Conservation (phyloP, 1,140 invertebrate genomes). For the Nephotettix cincticeps region DNA sequence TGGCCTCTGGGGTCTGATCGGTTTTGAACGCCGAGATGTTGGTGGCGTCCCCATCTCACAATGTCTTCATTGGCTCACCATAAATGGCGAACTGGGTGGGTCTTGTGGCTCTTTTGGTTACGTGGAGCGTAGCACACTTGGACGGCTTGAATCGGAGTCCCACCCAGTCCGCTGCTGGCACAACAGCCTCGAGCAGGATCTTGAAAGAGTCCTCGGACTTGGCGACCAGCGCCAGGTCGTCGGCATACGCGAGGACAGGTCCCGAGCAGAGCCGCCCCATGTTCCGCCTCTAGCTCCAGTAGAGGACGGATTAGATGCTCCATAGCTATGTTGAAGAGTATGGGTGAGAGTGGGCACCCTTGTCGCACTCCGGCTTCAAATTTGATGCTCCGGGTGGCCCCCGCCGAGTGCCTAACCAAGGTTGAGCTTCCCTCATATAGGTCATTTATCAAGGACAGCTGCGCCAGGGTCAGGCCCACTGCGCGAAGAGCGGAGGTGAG, state of each 20-base stretch:
- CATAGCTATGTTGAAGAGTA: background rate
- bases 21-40: background rate
- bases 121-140: background rate
- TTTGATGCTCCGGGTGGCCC: no score
- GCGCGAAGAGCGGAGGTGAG: no score
- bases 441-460: no score
- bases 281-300: background rate
- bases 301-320: background rate
- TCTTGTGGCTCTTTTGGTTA: background rate
- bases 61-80: no score
- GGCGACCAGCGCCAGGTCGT: background rate
- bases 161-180: background rate
- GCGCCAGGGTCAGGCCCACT: no score
- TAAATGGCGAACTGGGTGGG: no score
- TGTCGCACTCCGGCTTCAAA: no score
- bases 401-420: no score
- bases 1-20: background rate
- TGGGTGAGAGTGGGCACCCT: no score
- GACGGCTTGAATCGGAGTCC: slow-evolving; percentile 10
- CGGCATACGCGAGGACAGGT: no score
- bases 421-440: no score
- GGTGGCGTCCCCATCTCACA: background rate
- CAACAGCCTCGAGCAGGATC: background rate
- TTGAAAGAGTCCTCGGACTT: background rate
- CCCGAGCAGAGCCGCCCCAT: background rate